These are phyloP conservation scores for Poicephalus meyeri DNA, from an alignment of 2,113 vertebrate genomes.

Conservation along the genomic window DNA sequence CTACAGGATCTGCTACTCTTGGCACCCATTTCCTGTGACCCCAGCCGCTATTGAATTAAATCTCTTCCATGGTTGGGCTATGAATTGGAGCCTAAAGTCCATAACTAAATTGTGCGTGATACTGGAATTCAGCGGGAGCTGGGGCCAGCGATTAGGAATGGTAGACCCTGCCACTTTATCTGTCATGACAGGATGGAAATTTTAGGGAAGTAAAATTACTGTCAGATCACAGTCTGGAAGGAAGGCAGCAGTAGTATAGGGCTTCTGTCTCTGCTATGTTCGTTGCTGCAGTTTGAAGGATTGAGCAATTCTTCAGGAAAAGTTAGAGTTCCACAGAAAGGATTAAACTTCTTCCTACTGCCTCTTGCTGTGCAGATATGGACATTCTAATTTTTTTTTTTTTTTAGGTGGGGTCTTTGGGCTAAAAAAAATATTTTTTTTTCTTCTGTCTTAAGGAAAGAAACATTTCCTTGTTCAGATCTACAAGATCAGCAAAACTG, in stretches of 20 bases:
- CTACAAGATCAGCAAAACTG: neutral
- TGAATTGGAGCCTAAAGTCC: slow-evolving; percentile 42
- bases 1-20: slow-evolving; percentile 50
- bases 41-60: slow-evolving; percentile 32
- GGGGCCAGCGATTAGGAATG: slow-evolving; percentile 56
- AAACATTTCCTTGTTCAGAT: neutral
- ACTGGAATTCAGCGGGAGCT: slow-evolving; percentile 46
- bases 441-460: neutral
- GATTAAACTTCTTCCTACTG: neutral
- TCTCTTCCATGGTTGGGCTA: slow-evolving; percentile 26
- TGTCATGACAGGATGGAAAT: slow-evolving; percentile 56
- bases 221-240: slow-evolving; percentile 49
- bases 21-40: slow-evolving; percentile 50
- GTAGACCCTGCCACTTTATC: slow-evolving; percentile 64
- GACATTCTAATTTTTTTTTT: neutral
- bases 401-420: neutral
- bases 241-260: neutral
- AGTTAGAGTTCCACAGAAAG: neutral
- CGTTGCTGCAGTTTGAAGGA: neutral
- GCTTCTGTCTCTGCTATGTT: neutral
- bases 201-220: slow-evolving; percentile 43
- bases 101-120: slow-evolving; percentile 49
- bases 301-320: neutral
- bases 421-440: neutral
- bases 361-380: neutral